A percentile compares a stretch with the other conserved stretches of the same genome.
Conservation (phyloP, 2,113 vertebrate genomes). For the Lipotes vexillifer region DNA sequence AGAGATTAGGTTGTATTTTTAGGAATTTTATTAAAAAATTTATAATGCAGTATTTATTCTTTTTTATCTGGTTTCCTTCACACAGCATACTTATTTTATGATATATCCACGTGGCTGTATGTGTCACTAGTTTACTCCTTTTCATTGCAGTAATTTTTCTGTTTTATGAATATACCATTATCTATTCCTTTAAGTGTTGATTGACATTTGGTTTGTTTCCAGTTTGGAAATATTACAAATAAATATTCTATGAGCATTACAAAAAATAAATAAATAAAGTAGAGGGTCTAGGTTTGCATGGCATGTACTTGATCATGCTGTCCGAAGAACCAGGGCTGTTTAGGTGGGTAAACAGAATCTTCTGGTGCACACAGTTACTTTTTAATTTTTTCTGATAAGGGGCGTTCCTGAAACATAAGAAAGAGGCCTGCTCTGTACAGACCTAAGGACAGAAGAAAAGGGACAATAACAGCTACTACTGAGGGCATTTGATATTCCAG, state of each 20-base stretch:
- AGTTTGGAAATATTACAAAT: not conserved
- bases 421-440: not conserved
- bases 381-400: not conserved
- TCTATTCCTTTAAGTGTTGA: not conserved
- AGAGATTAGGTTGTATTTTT: not conserved
- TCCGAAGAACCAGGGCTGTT: too few relatives aligned
- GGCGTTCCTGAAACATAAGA: not conserved
- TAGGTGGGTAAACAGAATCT: too few relatives aligned
- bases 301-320: too few relatives aligned
- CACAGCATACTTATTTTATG: not conserved
- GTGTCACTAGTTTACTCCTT: not conserved
- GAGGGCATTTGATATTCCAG: not conserved
- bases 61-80: not conserved
- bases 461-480: too few relatives aligned
- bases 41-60: not conserved
- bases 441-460: not conserved
- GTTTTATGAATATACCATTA: not conserved
- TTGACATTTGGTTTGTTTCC: not conserved
- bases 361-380: too few relatives aligned
- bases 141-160: not conserved
- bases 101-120: not conserved
- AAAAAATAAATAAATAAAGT: not conserved
- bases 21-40: not conserved
- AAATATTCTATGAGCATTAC: not conserved
- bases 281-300: too few relatives aligned